Evolutionary conservation across 2,113 vertebrate genomes (phyloP).

Genomic region (Gymnocephalus cernua): DNA sequence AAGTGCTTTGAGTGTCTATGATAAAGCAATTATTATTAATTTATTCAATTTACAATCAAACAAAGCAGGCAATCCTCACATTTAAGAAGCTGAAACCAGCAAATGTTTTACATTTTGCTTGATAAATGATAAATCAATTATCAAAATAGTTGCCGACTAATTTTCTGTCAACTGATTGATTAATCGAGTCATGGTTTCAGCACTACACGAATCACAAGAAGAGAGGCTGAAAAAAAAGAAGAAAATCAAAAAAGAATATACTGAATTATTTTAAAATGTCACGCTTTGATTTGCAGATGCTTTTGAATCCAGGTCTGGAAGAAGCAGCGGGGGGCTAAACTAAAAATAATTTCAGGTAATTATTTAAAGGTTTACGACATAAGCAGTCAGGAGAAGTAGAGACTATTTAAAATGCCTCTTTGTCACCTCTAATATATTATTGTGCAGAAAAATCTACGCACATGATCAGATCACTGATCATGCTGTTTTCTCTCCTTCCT

Average conservation of each 20-base stretch:
- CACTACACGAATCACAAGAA: not conserved
- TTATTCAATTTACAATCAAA: not conserved
- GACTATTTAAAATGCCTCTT: conserved; percentile 69
- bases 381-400: conserved; percentile 36
- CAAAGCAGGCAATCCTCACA: too few species aligned
- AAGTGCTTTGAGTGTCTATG: too few species aligned
- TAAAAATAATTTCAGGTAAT: conserved; percentile 77
- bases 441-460: conserved; percentile 30
- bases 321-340: conserved; percentile 60
- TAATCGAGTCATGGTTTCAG: not conserved
- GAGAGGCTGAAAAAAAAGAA: conserved; percentile 19
- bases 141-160: not conserved
- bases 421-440: conserved; percentile 62
- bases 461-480: conserved; percentile 33
- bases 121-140: not conserved
- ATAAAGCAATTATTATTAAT: too few species aligned
- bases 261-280: conserved; percentile 11
- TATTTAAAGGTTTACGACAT: conserved; percentile 62
- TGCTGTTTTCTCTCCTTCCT: conserved; percentile 15
- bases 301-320: conserved; percentile 64
- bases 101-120: not conserved
- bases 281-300: conserved; percentile 54
- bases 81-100: too few species aligned
- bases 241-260: conserved; percentile 18
- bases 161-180: not conserved